Conservation (phyloP, 1,140 invertebrate genomes). For the Brachionus asplanchnoidis region DNA sequence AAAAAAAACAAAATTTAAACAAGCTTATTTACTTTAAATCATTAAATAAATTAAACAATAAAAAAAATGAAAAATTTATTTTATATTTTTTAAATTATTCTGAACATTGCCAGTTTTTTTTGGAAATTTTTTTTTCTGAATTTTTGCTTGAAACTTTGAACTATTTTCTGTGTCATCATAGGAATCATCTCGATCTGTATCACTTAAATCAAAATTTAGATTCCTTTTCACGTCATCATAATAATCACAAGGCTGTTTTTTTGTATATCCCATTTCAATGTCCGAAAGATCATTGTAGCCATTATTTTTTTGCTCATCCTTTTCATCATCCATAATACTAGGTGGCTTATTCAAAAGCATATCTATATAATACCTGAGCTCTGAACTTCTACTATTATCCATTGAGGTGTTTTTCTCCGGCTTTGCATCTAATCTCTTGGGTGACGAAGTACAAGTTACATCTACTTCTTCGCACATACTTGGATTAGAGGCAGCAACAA, state of each 20-base stretch:
- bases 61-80: neutral
- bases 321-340: neutral
- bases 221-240: slow-evolving; percentile 35
- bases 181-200: neutral
- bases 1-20: neutral
- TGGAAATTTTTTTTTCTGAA: neutral
- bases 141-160: neutral
- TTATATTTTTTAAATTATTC: neutral
- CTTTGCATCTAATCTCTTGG: neutral
- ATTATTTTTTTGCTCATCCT: neutral
- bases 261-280: neutral
- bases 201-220: slow-evolving; percentile 25
- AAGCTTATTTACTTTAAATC: neutral
- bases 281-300: slow-evolving; percentile 26
- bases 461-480: neutral
- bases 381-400: neutral
- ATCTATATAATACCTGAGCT: slow-evolving; percentile 28
- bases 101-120: neutral
- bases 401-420: neutral
- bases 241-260: slow-evolving; percentile 22
- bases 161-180: slow-evolving; percentile 16
- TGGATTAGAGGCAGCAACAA: neutral
- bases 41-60: neutral
- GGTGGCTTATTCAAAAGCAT: neutral
- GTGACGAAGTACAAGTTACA: neutral